These are phyloP conservation scores for Tachuris rubrigastra DNA, from an alignment of 2,113 vertebrate species.

Conservation along the genomic window DNA sequence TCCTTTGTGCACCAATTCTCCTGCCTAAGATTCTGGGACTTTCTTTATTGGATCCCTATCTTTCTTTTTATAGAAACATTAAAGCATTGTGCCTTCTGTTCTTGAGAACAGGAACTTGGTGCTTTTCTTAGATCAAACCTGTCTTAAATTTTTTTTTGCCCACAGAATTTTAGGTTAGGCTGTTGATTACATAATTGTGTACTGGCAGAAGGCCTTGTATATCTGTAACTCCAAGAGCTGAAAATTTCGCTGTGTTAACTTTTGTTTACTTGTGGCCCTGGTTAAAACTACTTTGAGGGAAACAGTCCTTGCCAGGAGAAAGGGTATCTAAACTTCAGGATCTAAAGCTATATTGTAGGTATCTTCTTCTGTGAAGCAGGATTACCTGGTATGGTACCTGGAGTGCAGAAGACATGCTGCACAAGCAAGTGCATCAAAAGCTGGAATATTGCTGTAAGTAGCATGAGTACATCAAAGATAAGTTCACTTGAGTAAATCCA, in stretches of 20 bases:
- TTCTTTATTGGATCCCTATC: background rate
- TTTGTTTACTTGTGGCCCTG: background rate
- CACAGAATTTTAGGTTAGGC: background rate
- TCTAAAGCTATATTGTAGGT: background rate
- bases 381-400: background rate
- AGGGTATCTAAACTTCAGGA: background rate
- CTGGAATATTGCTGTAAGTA: background rate
- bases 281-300: background rate
- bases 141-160: constrained; percentile 13
- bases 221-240: background rate
- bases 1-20: background rate
- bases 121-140: background rate
- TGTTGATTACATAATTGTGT: background rate
- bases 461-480: background rate
- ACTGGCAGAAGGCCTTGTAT: background rate
- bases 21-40: background rate
- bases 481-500: background rate
- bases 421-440: background rate
- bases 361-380: background rate
- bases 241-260: background rate
- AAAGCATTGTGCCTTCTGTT: background rate
- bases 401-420: background rate
- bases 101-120: background rate
- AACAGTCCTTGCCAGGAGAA: background rate
- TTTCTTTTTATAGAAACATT: background rate